phyloP scores from a whole-genome alignment of 2,888 invertebrate genomes.

The Drosophila incognita region DNA sequence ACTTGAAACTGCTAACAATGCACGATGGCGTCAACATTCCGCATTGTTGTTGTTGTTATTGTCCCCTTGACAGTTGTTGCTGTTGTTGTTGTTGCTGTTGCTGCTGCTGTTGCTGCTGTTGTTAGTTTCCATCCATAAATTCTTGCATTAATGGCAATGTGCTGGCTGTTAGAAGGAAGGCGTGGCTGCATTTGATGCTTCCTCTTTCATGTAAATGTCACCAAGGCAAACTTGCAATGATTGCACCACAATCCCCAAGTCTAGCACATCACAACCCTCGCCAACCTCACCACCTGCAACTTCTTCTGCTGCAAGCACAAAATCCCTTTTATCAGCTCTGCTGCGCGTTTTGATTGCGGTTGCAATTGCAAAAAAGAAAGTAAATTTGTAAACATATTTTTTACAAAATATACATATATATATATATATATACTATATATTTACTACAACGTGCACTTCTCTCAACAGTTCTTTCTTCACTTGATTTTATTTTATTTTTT shows the following conservation, averaged over 20 bases:
- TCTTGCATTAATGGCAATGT: conserved; percentile 72
- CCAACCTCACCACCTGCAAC: neutral
- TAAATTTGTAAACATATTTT: conserved; percentile 72
- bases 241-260: conserved; percentile 35
- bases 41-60: conserved; percentile 47
- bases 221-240: conserved; percentile 61
- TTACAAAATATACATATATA: conserved; percentile 51
- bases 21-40: conserved; percentile 73
- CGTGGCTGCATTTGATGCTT: conserved; percentile 68
- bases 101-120: conserved; percentile 39
- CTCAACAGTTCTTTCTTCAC: conserved; percentile 12
- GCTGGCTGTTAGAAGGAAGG: conserved; percentile 43
- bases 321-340: conserved; percentile 46
- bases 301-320: neutral
- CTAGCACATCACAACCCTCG: neutral
- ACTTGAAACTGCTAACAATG: conserved; percentile 77
- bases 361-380: conserved; percentile 53
- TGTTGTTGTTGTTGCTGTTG: conserved; percentile 24
- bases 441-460: conserved; percentile 43
- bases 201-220: conserved; percentile 72
- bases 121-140: conserved; percentile 77
- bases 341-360: conserved; percentile 66
- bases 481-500: conserved; percentile 11
- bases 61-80: conserved; percentile 32
- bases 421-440: neutral